phyloP scores from a whole-genome alignment of 2,888 invertebrate species.

The Notocelia uddmanniana region DNA sequence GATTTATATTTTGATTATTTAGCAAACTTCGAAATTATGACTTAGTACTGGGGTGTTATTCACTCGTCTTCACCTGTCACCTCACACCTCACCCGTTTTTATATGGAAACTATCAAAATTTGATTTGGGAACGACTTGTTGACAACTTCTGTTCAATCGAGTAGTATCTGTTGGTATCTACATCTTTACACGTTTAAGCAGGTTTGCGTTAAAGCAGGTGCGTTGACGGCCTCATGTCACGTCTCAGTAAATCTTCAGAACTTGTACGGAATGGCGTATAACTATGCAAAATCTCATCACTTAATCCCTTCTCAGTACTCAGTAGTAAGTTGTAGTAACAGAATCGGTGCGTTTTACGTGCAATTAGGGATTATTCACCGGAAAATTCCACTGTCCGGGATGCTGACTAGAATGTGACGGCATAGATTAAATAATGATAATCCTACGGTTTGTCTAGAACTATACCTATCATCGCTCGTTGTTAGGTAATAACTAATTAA shows the following conservation, averaged over 20 bases:
- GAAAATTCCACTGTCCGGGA: conserved; percentile 37
- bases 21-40: too few species aligned
- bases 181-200: background rate
- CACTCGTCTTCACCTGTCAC: too few species aligned
- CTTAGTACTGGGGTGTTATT: too few species aligned
- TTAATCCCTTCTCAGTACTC: background rate
- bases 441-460: too few species aligned
- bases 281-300: background rate
- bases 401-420: background rate
- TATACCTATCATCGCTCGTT: too few species aligned
- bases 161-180: background rate
- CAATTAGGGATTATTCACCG: conserved; percentile 32
- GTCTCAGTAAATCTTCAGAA: conserved; percentile 8
- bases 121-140: too few species aligned
- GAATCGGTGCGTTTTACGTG: conserved; percentile 29
- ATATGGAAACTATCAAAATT: too few species aligned
- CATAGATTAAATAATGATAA: conserved; percentile 1
- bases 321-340: conserved; percentile 2
- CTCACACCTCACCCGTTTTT: too few species aligned
- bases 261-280: background rate
- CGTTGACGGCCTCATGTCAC: conserved; percentile 1
- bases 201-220: background rate
- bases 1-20: background rate
- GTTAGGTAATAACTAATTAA: too few species aligned
- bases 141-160: background rate